A percentile compares a stretch with the other conserved stretches of the same genome.
Conservation (phyloP, 2,888 invertebrate genomes). For the Xylota sylvarum region DNA sequence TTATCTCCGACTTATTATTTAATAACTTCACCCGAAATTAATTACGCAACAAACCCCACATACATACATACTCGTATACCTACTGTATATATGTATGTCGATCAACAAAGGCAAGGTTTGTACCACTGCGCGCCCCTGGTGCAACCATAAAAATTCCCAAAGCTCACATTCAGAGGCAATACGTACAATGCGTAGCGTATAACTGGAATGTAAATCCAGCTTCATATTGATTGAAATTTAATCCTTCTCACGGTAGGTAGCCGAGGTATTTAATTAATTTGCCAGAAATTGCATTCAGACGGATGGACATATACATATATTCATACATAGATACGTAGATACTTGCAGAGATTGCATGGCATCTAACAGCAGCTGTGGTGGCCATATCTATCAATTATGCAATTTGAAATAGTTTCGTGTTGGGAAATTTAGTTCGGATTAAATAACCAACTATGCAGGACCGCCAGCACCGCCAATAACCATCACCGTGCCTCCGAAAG, state of each 20-base stretch:
- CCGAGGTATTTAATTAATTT: conserved; percentile 75
- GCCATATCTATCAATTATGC: conserved; percentile 72
- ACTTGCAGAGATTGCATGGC: conserved; percentile 6
- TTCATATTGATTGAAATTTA: conserved; percentile 76
- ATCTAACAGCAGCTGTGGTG: conserved; percentile 11
- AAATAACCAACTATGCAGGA: conserved; percentile 54
- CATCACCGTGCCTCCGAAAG: conserved; percentile 59
- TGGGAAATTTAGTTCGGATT: conserved; percentile 69
- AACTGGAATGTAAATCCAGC: conserved; percentile 71
- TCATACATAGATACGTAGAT: neutral
- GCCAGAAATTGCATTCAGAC: conserved; percentile 70
- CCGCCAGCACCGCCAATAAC: conserved; percentile 61
- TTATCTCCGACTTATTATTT: conserved; percentile 64
- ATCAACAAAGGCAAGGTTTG: conserved; percentile 23
- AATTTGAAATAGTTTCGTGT: conserved; percentile 74
- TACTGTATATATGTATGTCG: neutral
- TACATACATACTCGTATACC: neutral
- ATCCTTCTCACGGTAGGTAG: conserved; percentile 71
- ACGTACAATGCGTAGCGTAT: conserved; percentile 37
- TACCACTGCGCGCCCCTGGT: neutral
- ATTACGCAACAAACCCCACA: conserved; percentile 26
- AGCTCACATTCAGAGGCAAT: neutral
- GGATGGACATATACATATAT: neutral
- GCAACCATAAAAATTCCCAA: conserved; percentile 32
- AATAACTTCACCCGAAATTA: conserved; percentile 53